Evolutionary conservation across 2,113 vertebrate genomes (phyloP).

Genomic region (Anthoscopus minutus): DNA sequence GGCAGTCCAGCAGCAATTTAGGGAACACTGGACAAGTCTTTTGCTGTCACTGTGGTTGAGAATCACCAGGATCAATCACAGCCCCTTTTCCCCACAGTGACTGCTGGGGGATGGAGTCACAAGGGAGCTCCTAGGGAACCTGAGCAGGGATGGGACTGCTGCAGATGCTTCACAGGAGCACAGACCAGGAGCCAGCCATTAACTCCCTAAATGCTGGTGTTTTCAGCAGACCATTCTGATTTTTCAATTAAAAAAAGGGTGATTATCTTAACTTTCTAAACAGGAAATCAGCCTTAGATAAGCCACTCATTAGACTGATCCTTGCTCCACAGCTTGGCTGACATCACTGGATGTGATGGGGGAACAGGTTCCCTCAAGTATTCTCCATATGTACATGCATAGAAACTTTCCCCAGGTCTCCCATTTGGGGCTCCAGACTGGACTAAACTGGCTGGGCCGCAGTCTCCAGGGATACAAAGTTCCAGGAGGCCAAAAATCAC

Average conservation of each 20-base stretch:
- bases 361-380: background rate
- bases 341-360: no score
- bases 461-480: background rate
- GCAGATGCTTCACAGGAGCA: background rate
- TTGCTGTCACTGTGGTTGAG: background rate
- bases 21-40: background rate
- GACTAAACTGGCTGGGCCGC: background rate
- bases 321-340: background rate
- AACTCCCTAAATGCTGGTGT: background rate
- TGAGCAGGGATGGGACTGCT: background rate
- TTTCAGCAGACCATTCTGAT: background rate
- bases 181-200: background rate
- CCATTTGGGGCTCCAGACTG: background rate
- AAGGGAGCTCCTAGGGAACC: background rate
- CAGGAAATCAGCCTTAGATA: background rate
- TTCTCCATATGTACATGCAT: background rate
- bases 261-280: background rate
- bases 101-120: background rate
- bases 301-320: background rate
- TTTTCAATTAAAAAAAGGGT: background rate
- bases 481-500: background rate
- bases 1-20: background rate
- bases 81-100: background rate
- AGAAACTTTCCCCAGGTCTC: background rate
- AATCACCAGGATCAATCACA: background rate